phyloP scores from a whole-genome alignment of 2,797 vertebrate species.

The Coregonus suidteri region DNA sequence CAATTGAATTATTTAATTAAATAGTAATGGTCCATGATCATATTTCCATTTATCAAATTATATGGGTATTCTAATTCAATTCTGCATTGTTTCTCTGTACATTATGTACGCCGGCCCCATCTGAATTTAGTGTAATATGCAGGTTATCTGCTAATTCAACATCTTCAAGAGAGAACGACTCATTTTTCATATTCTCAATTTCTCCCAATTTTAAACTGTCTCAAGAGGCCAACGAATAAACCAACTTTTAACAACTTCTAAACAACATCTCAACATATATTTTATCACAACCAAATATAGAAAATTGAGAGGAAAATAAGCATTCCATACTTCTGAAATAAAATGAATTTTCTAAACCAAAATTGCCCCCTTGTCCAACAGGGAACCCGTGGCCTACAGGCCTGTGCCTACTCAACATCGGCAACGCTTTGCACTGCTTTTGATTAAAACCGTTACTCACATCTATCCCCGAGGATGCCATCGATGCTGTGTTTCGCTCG shows the following conservation, averaged over 20 bases:
- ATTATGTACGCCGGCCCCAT: no score
- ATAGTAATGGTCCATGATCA: no score
- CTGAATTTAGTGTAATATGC: not conserved
- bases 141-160: not conserved
- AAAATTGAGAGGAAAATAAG: not conserved
- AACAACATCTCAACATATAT: not conserved
- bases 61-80: no score
- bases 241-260: not conserved
- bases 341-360: not conserved
- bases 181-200: not conserved
- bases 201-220: not conserved
- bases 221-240: not conserved
- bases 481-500: slow-evolving; percentile 98
- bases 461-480: slow-evolving; percentile 96
- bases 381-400: not conserved
- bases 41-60: no score
- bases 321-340: not conserved
- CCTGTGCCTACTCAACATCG: no score
- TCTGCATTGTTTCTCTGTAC: no score
- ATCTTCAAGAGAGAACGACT: not conserved
- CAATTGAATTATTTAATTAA: no score
- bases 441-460: slow-evolving; percentile 72
- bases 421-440: not conserved
- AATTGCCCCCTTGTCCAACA: not conserved
- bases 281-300: not conserved